These are phyloP conservation scores for Ornithoptera alexandrae DNA, from an alignment of 2,888 invertebrate genomes.

Conservation along the genomic window DNA sequence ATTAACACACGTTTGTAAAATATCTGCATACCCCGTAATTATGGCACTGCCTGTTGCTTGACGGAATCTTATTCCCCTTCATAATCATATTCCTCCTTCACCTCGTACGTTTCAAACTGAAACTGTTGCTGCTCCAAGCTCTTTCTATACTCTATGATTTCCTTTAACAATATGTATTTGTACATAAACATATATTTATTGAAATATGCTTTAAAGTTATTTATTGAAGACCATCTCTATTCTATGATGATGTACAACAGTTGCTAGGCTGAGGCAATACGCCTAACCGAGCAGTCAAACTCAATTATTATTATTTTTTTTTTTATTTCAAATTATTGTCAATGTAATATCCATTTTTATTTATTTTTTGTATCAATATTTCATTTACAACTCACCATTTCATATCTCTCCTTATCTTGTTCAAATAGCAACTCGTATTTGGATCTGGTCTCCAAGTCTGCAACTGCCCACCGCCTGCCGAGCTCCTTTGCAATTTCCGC, in stretches of 20 bases:
- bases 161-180: slow-evolving; percentile 71
- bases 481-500: slow-evolving; percentile 98
- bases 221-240: no score
- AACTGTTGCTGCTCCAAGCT: slow-evolving; percentile 62
- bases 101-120: slow-evolving; percentile 76
- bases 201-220: no score
- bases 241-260: no score
- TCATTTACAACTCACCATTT: slow-evolving; percentile 83
- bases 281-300: no score
- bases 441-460: slow-evolving; percentile 89
- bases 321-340: no score
- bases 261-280: no score
- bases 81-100: slow-evolving; percentile 78
- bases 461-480: slow-evolving; percentile 96
- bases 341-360: no score
- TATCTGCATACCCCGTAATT: background rate
- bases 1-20: background rate
- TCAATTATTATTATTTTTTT: no score
- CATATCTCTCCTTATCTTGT: slow-evolving; percentile 97
- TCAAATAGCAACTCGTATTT: slow-evolving; percentile 96
- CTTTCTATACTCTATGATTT: slow-evolving; percentile 93
- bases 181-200: no score
- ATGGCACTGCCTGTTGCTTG: slow-evolving; percentile 37
- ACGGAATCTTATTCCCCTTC: slow-evolving; percentile 84
- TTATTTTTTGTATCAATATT: no score